Evolutionary conservation across 2,113 vertebrate genomes (phyloP), one percentile per base, ranked within the genome.

Genomic region (Protobothrops flavoviridis): DNA sequence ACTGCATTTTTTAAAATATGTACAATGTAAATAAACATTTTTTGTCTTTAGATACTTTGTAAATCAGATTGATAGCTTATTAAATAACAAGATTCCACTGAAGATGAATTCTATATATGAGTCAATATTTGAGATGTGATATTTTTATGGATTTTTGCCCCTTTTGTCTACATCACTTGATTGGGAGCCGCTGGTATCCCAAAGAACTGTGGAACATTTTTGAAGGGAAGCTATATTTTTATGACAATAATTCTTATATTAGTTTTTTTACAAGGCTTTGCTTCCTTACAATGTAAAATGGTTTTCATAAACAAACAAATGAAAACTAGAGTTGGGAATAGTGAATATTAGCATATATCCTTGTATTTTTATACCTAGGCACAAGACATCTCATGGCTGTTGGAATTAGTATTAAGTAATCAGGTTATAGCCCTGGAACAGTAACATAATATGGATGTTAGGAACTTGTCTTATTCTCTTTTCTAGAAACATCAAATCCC

Each of bases 21-120:
- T 96, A 96, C 96, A 97, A 96, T 98, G 97, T 98, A 98, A 96
- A 97, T 97, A 97, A 0, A 90, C 64, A 92, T 95, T 94, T 69
- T 89, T 43, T 93, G 95, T 95, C 95, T 97, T 96, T 94, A 97
- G 95, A 96, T 93, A 94, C 90, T 96, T 95, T 95, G 92, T 90
- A 95, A 95, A 95, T 97, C 92, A 93, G 93, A 94, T 95, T 97
- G 64, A 96, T 89, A 96, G 94, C 93, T 96, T 92, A 93, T 74
- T 94, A 93, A 96, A 57, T 90, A 95, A 89, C n/a, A 96, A 96
- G 95, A 91, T 96, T 95, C 94, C 94, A 91, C 20, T 95, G 92
- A 94, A 96, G 53, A 81, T 95, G 64, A 87, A 95, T 57, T 92
- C 87, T 88, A 55, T 92, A 93, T 96, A 94, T 95, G 89, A 87